Evolutionary conservation across 2,888 invertebrate genomes (phyloP), one percentile per base, ranked within the genome.

Genomic region (Rhingia campestris): DNA sequence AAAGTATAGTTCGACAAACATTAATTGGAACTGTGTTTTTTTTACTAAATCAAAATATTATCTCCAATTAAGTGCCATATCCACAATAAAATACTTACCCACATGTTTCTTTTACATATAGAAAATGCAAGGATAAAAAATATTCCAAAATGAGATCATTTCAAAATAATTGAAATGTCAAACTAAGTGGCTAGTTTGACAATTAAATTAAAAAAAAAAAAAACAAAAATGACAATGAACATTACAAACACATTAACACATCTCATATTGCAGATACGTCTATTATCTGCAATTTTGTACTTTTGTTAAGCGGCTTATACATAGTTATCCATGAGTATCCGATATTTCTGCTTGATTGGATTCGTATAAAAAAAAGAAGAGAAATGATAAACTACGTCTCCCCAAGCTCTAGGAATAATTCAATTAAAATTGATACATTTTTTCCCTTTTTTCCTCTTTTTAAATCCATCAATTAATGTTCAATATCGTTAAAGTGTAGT

Each of bases 401-500:
- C 53, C 10, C 14, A 67, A 63, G 39, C 73, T 66, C 14, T 30
- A 14, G 61, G 59, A 64, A 84, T 84, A 82, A 82, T 79, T 72
- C 73, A 82, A 84, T 84, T 74, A 73, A 63, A 69, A 77, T 67
- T 61, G 74, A 84, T 80, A 84, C 70, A 84, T 70, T 67, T 84
- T 70, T 69, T 72, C 41, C n/a, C 37, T 12, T 10, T 49, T 32
- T 35, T 56, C 14, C 9, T 64, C 37, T 51, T 41, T 49, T 70
- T 59, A 80, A 84, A 84, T 75, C 80, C 74, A 75, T 84, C 80
- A 80, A 74, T 81, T 74, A 75, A 84, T 69, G 74, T 84, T 84
- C 80, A 75, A 75, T 75, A 81, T 84, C 66, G 70, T 75, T 84
- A 80, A 80, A 70, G 74, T 80, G 70, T 84, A 84, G 53, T 70